Percentiles rank a stretch among this genome's conserved stretches.
phyloP scores from a whole-genome alignment of 30 jellyfish, hydroid and myxozoan species.

The Catostylus mosaicus region DNA sequence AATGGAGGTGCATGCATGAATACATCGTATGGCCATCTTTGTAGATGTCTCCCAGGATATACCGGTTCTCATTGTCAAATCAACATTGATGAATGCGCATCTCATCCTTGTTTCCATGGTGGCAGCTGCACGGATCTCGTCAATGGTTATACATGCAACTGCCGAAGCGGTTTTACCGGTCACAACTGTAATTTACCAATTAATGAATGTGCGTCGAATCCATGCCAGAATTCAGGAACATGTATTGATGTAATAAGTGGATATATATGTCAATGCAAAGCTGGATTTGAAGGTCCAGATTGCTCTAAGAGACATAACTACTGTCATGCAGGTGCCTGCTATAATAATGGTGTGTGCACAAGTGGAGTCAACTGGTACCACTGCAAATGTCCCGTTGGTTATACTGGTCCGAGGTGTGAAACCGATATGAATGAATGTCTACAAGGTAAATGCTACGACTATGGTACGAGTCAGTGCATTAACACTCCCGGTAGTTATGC shows the following conservation, averaged over 20 bases:
- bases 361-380: constrained; percentile 66
- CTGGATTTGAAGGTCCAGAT: constrained; percentile 76
- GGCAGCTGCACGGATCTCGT: constrained; percentile 70
- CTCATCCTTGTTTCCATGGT: constrained; percentile 82
- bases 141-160: constrained; percentile 66
- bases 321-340: constrained; percentile 86
- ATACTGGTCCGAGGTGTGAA: constrained; percentile 87
- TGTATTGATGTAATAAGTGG: constrained; percentile 79
- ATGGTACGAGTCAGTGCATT: constrained; percentile 73
- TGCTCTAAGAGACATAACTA: constrained; percentile 71
- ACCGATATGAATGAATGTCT: constrained; percentile 65
- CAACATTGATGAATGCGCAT: constrained; percentile 76
- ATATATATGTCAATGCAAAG: constrained; percentile 61
- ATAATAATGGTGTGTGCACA: constrained; percentile 72
- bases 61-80: constrained; percentile 78
- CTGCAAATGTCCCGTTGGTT: constrained; percentile 73
- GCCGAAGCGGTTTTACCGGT: constrained; percentile 82
- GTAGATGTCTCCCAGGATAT: constrained; percentile 76
- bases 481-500: constrained; percentile 82
- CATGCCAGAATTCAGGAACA: constrained; percentile 70
- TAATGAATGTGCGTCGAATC: constrained; percentile 75
- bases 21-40: constrained; percentile 67
- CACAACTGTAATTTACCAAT: constrained; percentile 60
- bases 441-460: constrained; percentile 46
- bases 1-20: constrained; percentile 73